phyloP scores from a whole-genome alignment of 2,113 vertebrate species.

The Taurulus bubalis region DNA sequence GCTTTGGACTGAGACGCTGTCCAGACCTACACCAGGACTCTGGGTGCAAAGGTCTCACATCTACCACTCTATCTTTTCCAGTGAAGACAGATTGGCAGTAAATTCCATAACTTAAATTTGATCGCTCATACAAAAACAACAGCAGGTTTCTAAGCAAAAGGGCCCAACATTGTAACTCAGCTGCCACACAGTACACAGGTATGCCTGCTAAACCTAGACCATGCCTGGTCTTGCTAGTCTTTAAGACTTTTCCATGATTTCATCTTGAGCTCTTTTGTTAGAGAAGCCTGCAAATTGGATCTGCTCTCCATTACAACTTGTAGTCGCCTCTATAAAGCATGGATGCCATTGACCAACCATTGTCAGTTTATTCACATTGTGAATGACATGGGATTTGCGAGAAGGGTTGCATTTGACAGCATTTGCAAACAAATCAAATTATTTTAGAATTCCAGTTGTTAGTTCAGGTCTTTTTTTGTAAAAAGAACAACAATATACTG shows the following conservation, averaged over 20 bases:
- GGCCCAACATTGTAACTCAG: not conserved
- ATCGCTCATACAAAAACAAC: not conserved
- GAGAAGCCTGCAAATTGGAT: not conserved
- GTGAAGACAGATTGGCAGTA: not conserved
- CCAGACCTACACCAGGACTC: not conserved
- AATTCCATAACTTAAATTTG: not conserved
- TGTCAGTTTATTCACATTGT: not conserved
- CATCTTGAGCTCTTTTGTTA: not conserved
- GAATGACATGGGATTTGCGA: not conserved
- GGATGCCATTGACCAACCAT: not conserved
- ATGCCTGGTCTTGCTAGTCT: not conserved
- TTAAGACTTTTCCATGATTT: not conserved
- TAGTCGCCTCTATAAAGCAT: not conserved
- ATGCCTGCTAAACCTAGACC: not conserved
- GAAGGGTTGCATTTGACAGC: not conserved
- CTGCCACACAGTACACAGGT: not conserved
- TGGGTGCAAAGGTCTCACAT: not conserved
- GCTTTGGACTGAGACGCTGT: constrained; percentile 5
- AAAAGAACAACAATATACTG: not conserved
- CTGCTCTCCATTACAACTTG: not conserved
- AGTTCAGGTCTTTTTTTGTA: not conserved
- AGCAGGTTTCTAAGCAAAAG: not conserved
- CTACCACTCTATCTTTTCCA: not conserved
- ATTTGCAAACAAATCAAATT: not conserved
- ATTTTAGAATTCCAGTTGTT: not conserved